Conservation (phyloP, 2,113 vertebrate species). For the Protobothrops mucrosquamatus region DNA sequence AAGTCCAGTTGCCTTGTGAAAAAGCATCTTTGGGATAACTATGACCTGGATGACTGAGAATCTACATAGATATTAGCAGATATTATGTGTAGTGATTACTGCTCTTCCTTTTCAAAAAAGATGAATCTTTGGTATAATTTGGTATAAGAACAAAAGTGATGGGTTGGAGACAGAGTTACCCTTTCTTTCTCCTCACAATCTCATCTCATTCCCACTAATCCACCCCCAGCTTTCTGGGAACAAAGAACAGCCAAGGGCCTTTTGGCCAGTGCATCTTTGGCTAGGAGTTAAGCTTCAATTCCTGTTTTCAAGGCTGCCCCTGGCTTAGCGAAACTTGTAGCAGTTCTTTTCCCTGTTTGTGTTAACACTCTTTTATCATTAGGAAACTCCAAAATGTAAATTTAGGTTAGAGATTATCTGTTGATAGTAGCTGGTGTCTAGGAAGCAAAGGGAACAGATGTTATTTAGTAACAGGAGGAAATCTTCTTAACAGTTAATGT, state of each 20-base stretch:
- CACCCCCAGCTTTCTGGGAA: neutral
- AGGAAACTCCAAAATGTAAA: constrained; percentile 34
- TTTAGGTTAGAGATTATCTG: constrained; percentile 48
- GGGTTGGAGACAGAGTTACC: neutral
- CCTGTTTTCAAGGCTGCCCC: neutral
- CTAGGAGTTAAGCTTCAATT: neutral
- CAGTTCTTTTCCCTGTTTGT: constrained; percentile 12
- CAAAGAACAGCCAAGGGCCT: neutral
- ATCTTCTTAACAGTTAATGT: constrained; percentile 41
- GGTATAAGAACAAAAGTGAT: too few species aligned
- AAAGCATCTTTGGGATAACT: too few species aligned
- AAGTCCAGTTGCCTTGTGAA: too few species aligned
- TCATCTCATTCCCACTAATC: neutral
- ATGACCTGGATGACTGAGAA: too few species aligned
- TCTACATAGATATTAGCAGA: too few species aligned
- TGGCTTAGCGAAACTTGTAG: neutral
- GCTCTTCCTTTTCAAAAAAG: neutral
- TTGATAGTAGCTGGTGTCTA: constrained; percentile 30
- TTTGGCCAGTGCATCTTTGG: neutral
- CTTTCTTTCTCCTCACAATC: neutral
- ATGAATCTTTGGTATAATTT: neutral
- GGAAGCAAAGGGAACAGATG: constrained; percentile 15
- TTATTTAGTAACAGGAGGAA: constrained; percentile 58
- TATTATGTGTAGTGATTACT: too few species aligned
- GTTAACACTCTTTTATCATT: constrained; percentile 24